A percentile compares a stretch with the other conserved stretches of the same genome.
These are phyloP conservation scores for Zaprionus lineosus DNA, from an alignment of 2,888 invertebrate species.

Conservation along the genomic window DNA sequence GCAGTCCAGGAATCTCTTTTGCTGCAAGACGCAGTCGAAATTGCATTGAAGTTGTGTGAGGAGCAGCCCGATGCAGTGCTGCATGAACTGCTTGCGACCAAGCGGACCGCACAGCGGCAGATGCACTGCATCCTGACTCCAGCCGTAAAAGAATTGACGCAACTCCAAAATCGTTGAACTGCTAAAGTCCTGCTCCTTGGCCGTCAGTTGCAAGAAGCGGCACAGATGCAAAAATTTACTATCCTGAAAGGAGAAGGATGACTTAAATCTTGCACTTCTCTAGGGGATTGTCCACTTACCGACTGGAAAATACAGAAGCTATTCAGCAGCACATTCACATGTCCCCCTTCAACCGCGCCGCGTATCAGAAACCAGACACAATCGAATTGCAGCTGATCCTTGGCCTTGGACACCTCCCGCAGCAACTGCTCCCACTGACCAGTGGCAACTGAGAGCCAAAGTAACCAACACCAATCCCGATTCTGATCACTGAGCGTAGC, in stretches of 20 bases:
- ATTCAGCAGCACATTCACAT: constrained; percentile 85
- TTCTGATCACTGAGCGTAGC: constrained; percentile 69
- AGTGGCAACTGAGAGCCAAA: constrained; percentile 80
- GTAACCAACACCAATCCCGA: constrained; percentile 80
- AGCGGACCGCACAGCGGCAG: constrained; percentile 80
- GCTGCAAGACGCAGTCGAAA: constrained; percentile 86
- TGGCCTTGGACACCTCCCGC: constrained; percentile 35
- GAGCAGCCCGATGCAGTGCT: constrained; percentile 85
- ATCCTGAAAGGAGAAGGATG: constrained; percentile 84
- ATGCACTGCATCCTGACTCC: constrained; percentile 78
- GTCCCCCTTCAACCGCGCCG: constrained; percentile 84
- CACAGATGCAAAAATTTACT: constrained; percentile 86
- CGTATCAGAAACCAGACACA: constrained; percentile 74
- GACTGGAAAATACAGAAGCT: constrained; percentile 89
- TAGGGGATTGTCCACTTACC: constrained; percentile 84
- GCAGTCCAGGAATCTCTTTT: constrained; percentile 86
- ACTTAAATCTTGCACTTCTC: no score
- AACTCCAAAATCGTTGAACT: constrained; percentile 83
- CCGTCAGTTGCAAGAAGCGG: constrained; percentile 85
- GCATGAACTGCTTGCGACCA: constrained; percentile 84
- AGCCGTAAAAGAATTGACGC: constrained; percentile 73
- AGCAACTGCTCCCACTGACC: constrained; percentile 71
- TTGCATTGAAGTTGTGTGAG: constrained; percentile 85
- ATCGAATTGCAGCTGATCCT: constrained; percentile 53
- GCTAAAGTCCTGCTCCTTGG: constrained; percentile 83